A percentile compares a stretch with the other conserved stretches of the same genome.
Conservation (phyloP, 2,113 vertebrate genomes). For the Cettia cetti region DNA sequence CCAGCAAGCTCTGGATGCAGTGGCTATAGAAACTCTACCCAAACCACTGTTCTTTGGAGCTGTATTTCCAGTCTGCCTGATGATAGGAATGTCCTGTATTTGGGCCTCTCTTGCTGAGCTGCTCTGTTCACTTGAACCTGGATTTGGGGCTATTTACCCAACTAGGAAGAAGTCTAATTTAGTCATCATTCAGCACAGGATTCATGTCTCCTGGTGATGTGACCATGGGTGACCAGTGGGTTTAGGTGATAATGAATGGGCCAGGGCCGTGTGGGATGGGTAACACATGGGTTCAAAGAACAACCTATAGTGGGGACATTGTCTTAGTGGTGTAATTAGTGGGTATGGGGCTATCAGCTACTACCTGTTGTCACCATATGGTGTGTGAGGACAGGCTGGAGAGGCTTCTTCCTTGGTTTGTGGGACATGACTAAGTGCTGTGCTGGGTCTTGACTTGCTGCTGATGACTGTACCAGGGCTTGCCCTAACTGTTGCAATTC, state of each 20-base stretch:
- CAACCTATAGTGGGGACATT: not conserved
- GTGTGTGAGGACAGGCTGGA: not conserved
- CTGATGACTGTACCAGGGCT: not conserved
- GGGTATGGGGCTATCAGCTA: not conserved
- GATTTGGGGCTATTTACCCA: not conserved
- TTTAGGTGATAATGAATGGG: not conserved
- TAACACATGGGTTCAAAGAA: not conserved
- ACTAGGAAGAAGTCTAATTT: not conserved
- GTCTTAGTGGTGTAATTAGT: constrained; percentile 19
- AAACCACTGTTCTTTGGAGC: not conserved
- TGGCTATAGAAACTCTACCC: not conserved
- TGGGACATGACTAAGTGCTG: not conserved
- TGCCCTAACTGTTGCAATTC: not conserved
- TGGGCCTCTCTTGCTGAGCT: not conserved
- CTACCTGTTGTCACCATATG: constrained; percentile 35
- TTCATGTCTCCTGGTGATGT: not conserved
- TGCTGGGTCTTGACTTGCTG: constrained; percentile 43
- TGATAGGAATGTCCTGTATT: not conserved
- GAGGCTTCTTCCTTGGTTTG: not conserved
- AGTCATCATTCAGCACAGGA: not conserved
- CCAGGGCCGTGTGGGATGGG: not conserved
- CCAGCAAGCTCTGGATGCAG: not conserved
- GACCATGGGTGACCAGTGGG: not conserved
- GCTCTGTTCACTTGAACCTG: not conserved
- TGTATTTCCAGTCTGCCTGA: not conserved